Evolutionary conservation across 2,888 invertebrate species (phyloP), one percentile per base, ranked within the genome.

Genomic region (Unio delphinus): DNA sequence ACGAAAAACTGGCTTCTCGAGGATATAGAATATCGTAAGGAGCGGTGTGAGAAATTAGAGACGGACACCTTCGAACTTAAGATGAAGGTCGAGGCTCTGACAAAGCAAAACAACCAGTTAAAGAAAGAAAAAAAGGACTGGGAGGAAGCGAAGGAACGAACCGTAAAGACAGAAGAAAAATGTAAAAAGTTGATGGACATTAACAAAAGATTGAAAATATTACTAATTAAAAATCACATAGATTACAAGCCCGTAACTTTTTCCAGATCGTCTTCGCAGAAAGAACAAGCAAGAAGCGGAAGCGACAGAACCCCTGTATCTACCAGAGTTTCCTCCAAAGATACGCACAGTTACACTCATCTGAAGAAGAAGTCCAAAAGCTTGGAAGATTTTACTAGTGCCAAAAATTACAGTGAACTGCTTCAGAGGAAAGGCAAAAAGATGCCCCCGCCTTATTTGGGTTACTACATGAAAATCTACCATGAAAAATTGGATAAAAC

Each of bases 11-110:
- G 75, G 55, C 63, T 77, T 4, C 55, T 75, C 34, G 77, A 77
- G n/a, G 77, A 77, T 61, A 73, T 77, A 55, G 75, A 77, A n/a
- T 62, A 74, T 26, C 64, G 77, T 55, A 77, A 77, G 58, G 65
- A 72, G 6, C 73, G 72, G 60, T 74, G 77, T 65, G 77, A 77
- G 34, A 73, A 68, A 60, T 72, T 77, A 72, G 77, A 77, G 55
- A 67, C 77, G 54, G 77, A 77, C 8, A 77, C 73, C 54, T 77
- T 77, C 64, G 77, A 77, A 68, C 64, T 77, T 60, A 77, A 77
- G 57, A 77, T 77, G 77, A 77, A 77, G 55, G 56, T 77, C 0
- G 77, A 77, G 58, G 75, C 77, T 15, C 70, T 70, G 45, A 68
- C 65, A 55, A 77, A 75, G 73, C 73, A 75, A 60, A 68, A 73